These are phyloP conservation scores for Dolichotis patagonum DNA, from an alignment of 2,113 vertebrate species.

Conservation along the genomic window DNA sequence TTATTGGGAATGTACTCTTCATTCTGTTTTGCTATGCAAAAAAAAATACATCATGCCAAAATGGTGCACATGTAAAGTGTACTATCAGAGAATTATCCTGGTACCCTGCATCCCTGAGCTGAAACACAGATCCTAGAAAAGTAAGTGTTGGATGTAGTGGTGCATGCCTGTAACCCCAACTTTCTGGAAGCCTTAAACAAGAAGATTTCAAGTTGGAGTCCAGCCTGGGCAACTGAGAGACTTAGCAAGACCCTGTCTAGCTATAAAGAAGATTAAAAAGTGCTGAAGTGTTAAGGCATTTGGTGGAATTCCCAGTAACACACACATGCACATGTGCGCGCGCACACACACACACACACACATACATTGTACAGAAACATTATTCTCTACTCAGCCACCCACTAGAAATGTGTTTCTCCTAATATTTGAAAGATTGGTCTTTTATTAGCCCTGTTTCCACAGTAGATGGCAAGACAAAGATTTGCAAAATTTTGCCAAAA, in stretches of 20 bases:
- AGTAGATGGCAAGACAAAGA: not conserved
- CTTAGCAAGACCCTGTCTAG: not conserved
- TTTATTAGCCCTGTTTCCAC: not conserved
- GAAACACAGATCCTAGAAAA: not conserved
- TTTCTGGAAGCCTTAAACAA: not conserved
- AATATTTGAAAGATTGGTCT: not conserved
- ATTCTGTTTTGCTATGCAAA: not conserved
- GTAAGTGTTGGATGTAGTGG: not conserved
- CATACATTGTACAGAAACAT: not conserved
- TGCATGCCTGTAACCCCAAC: not conserved
- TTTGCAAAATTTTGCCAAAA: not conserved
- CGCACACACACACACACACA: not conserved
- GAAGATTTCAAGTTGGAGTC: no score
- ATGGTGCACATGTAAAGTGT: not conserved
- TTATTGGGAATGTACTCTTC: not conserved
- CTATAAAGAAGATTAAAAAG: not conserved
- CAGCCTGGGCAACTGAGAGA: not conserved
- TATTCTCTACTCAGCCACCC: not conserved
- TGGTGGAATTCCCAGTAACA: not conserved
- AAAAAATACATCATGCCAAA: not conserved
- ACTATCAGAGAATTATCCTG: not conserved
- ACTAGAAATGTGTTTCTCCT: not conserved
- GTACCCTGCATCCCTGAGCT: not conserved
- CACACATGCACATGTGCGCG: no score
- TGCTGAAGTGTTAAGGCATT: not conserved